phyloP scores from a whole-genome alignment of 2,113 vertebrate species.

The Notechis scutatus region DNA sequence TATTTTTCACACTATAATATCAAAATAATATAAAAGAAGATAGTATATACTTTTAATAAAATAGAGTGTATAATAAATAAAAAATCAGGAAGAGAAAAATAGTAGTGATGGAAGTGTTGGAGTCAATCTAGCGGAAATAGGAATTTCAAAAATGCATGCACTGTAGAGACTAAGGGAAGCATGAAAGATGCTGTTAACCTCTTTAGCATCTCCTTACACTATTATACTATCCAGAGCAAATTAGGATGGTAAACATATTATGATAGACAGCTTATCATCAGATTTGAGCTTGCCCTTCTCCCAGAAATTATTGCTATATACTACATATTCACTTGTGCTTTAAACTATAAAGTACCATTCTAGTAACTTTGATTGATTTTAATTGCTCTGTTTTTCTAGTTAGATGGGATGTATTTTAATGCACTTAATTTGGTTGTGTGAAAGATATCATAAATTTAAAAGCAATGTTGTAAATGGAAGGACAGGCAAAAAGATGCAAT shows the following conservation, averaged over 20 bases:
- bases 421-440: constrained; percentile 1
- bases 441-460: constrained; percentile 48
- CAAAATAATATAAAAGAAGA: not conserved
- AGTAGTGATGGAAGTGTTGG: not conserved
- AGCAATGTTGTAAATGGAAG: constrained; percentile 35
- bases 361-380: constrained; percentile 34
- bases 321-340: not conserved
- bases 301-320: not conserved
- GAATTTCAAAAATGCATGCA: not conserved
- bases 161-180: not conserved
- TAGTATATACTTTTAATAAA: not conserved
- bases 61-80: not conserved
- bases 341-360: not conserved
- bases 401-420: constrained; percentile 36
- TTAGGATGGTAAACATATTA: not conserved
- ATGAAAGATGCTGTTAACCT: not conserved
- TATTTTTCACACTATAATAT: not conserved
- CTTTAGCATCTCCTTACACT: not conserved
- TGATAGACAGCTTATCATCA: not conserved
- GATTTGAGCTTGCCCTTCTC: not conserved
- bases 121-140: not conserved
- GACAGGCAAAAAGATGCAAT: constrained; percentile 32
- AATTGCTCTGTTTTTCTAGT: constrained; percentile 27
- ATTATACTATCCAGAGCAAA: not conserved
- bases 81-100: not conserved